Conservation (phyloP, 2,888 invertebrate species). For the Phoenoteleia sp. region DNA sequence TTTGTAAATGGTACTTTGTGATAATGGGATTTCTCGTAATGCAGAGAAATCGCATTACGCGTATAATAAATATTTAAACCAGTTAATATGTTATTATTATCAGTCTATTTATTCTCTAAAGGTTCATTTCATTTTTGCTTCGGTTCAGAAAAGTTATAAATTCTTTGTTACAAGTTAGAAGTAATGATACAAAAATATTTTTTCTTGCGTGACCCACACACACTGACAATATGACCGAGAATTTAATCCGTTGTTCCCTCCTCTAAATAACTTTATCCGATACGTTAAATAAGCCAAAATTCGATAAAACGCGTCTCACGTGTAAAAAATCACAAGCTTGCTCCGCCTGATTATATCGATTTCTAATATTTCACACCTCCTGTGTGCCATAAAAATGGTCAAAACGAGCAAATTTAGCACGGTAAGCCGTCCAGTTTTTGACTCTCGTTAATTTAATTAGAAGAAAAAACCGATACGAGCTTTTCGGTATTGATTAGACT, state of each 20-base stretch:
- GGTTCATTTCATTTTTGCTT: too few relatives aligned
- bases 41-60: too few relatives aligned
- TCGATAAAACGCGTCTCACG: too few relatives aligned
- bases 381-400: constrained; percentile 24
- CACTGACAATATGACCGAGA: too few relatives aligned
- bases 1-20: too few relatives aligned
- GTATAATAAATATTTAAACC: too few relatives aligned
- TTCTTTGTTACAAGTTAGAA: background rate
- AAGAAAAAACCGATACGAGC: constrained; percentile 2
- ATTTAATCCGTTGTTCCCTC: too few relatives aligned
- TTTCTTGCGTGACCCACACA: constrained; percentile 45
- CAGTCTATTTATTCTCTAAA: too few relatives aligned
- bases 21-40: too few relatives aligned
- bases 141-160: constrained; percentile 10
- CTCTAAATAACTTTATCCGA: background rate
- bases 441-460: constrained; percentile 27
- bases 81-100: too few relatives aligned
- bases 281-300: constrained; percentile 9
- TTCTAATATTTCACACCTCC: constrained; percentile 28
- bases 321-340: background rate
- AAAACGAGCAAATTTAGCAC: constrained; percentile 2
- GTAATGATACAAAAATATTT: background rate
- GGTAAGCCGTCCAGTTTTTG: background rate
- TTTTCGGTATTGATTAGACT: constrained; percentile 6
- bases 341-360: constrained; percentile 21